Conservation (phyloP, 2,797 vertebrate species). For the Syncerus caffer region DNA sequence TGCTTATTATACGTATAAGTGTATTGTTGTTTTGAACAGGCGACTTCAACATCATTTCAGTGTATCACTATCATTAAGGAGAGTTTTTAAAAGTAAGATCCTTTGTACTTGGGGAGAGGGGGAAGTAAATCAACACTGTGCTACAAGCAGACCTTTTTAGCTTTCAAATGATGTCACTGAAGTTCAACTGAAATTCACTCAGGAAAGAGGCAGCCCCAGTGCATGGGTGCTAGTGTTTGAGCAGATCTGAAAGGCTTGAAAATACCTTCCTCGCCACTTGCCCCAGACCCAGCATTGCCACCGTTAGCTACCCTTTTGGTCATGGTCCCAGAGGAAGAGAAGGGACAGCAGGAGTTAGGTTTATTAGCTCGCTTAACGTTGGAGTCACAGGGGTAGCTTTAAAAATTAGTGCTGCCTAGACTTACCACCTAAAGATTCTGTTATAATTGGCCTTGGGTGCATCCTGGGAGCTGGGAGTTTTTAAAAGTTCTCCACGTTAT, state of each 20-base stretch:
- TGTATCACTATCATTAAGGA: conserved; percentile 64
- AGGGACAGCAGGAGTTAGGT: background rate
- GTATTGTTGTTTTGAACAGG: conserved; percentile 59
- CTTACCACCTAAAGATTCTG: background rate
- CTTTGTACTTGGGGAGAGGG: background rate
- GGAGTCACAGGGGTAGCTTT: background rate
- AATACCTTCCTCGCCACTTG: background rate
- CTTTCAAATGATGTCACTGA: conserved; percentile 40
- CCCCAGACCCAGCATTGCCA: background rate
- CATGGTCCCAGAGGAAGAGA: background rate
- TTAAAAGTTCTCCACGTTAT: background rate
- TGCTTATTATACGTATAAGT: conserved; percentile 70
- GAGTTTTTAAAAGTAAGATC: conserved; percentile 51
- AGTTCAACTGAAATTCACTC: background rate
- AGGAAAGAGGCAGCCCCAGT: background rate
- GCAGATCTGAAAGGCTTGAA: background rate
- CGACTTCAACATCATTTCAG: conserved; percentile 53
- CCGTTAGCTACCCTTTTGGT: background rate
- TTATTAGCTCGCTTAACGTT: background rate
- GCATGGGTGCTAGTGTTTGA: background rate
- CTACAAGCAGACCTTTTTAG: conserved; percentile 14
- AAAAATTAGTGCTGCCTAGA: background rate
- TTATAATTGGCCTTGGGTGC: background rate
- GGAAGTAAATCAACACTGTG: background rate
- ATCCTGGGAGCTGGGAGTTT: background rate